Evolutionary conservation across 2,113 vertebrate genomes (phyloP).

Genomic region (Perca flavescens): DNA sequence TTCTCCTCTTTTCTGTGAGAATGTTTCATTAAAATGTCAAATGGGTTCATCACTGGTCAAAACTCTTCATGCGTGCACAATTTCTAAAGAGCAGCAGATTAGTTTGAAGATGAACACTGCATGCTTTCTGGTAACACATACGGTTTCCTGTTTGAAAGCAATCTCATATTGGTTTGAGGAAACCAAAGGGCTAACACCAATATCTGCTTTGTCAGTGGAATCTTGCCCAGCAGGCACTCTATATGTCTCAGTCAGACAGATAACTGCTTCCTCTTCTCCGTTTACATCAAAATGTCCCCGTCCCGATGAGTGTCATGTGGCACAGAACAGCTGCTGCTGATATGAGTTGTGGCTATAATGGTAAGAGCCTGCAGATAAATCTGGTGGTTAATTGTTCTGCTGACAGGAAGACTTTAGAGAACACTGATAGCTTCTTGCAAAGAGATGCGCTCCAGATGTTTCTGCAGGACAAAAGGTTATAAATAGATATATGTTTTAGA

Average conservation of each 20-base stretch:
- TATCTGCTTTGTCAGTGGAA: neutral
- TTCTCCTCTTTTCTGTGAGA: neutral
- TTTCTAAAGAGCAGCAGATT: neutral
- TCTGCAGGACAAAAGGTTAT: neutral
- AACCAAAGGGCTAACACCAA: neutral
- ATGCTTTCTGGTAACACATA: slow-evolving; percentile 11
- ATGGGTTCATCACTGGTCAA: neutral
- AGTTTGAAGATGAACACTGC: neutral
- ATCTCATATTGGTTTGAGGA: neutral
- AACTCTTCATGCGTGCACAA: neutral
- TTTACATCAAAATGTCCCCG: neutral
- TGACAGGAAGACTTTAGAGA: slow-evolving; percentile 35
- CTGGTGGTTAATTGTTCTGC: slow-evolving; percentile 52
- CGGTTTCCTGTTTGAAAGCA: slow-evolving; percentile 36
- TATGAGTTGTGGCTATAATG: neutral
- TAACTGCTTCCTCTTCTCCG: neutral
- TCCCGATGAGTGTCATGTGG: neutral
- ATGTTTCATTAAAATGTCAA: neutral
- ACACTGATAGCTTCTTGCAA: slow-evolving; percentile 2
- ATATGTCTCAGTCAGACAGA: neutral
- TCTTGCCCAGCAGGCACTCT: neutral
- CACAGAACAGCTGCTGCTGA: slow-evolving; percentile 2
- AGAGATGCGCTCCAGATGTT: slow-evolving; percentile 2
- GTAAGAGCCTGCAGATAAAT: slow-evolving; percentile 36
- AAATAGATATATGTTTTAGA: neutral